Percentiles rank a stretch among this genome's conserved stretches.
Evolutionary conservation across 2,797 vertebrate species (phyloP).

Genomic region (Rousettus madagascariensis): DNA sequence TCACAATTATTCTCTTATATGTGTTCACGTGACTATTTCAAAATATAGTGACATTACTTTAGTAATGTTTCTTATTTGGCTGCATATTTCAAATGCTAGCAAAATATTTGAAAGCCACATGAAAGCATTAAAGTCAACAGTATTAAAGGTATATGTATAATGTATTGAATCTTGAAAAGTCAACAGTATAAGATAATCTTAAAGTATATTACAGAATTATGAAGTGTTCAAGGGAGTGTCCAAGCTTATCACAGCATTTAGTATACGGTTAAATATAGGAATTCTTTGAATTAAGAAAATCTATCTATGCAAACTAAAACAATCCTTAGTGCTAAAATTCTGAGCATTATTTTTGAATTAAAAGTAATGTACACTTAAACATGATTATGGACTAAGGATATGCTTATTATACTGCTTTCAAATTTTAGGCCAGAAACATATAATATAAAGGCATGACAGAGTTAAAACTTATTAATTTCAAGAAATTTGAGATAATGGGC

Average conservation of each 20-base stretch:
- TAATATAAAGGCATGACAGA: not conserved
- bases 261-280: constrained; percentile 35
- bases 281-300: constrained; percentile 50
- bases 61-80: not conserved
- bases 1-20: not conserved
- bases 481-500: not conserved
- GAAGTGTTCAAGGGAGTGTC: constrained; percentile 42
- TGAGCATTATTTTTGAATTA: constrained; percentile 17
- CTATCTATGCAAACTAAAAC: constrained; percentile 20
- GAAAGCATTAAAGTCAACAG: not conserved
- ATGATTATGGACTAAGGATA: not conserved
- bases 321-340: not conserved
- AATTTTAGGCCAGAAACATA: not conserved
- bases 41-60: not conserved
- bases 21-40: constrained; percentile 18
- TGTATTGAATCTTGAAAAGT: not conserved
- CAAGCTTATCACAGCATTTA: constrained; percentile 13
- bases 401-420: not conserved
- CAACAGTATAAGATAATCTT: not conserved
- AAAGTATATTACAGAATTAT: not conserved
- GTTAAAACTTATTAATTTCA: not conserved
- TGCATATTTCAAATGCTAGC: not conserved
- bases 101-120: constrained; percentile 27
- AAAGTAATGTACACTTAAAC: not conserved
- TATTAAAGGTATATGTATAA: not conserved